Evolutionary conservation across 2,888 invertebrate species (phyloP).

Genomic region (Neelides folsomi): DNA sequence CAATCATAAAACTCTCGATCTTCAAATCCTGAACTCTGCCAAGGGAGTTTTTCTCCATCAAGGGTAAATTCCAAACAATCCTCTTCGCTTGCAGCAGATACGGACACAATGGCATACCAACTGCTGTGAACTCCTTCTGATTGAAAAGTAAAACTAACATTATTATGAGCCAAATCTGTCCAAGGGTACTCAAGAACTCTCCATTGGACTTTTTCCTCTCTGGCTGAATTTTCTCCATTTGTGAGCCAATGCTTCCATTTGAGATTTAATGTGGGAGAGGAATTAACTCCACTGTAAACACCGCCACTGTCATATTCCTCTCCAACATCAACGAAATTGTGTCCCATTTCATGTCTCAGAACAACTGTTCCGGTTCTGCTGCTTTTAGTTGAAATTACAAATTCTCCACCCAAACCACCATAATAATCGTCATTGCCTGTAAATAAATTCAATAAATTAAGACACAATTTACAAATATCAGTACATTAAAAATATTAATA

Average conservation of each 20-base stretch:
- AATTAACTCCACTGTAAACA: conserved; percentile 14
- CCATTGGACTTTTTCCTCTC: conserved; percentile 14
- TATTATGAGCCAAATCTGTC: conserved; percentile 4
- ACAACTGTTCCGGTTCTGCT: conserved; percentile 27
- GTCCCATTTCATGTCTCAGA: conserved; percentile 9
- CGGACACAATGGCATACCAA: conserved; percentile 7
- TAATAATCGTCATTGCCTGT: conserved; percentile 5
- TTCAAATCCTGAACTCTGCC: conserved; percentile 14
- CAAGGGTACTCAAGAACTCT: conserved; percentile 13
- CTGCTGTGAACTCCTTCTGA: conserved; percentile 14
- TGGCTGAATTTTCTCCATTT: neutral
- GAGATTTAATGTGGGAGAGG: conserved; percentile 5
- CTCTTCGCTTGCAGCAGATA: conserved; percentile 5
- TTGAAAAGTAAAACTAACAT: conserved; percentile 9
- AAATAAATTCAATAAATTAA: too few relatives aligned
- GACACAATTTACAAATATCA: too few relatives aligned
- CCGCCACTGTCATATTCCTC: conserved; percentile 8
- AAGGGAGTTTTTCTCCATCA: conserved; percentile 17
- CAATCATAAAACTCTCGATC: conserved; percentile 23
- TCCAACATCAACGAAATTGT: neutral
- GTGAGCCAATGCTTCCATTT: conserved; percentile 14
- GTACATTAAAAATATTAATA: too few relatives aligned
- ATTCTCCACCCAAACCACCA: conserved; percentile 29
- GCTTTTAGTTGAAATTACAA: conserved; percentile 28
- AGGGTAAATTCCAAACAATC: conserved; percentile 10